phyloP scores from a whole-genome alignment of 2,888 invertebrate genomes.

The Allophyes oxyacanthae region DNA sequence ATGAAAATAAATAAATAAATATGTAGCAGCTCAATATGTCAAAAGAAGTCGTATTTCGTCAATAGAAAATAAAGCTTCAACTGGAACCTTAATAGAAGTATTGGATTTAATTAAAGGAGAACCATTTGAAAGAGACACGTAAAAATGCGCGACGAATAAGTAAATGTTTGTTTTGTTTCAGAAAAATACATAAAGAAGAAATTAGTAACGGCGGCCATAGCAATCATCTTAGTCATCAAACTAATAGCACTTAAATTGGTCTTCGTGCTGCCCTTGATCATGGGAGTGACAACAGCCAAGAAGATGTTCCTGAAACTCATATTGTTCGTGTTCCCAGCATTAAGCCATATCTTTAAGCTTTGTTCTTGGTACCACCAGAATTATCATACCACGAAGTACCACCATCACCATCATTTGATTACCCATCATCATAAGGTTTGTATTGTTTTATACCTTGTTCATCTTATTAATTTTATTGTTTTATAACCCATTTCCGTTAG shows the following conservation, averaged over 20 bases:
- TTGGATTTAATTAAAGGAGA: no score
- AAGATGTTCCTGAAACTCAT: slow-evolving; percentile 94
- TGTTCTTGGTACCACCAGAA: slow-evolving; percentile 95
- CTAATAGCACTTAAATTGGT: slow-evolving; percentile 94
- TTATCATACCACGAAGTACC: slow-evolving; percentile 92
- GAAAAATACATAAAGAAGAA: slow-evolving; percentile 94
- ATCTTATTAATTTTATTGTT: no score
- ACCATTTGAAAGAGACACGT: no score
- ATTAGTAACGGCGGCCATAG: slow-evolving; percentile 92
- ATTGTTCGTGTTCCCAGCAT: slow-evolving; percentile 94
- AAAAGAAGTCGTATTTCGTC: no score
- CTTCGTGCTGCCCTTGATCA: slow-evolving; percentile 93
- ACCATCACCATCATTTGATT: slow-evolving; percentile 95
- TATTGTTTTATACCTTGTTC: not conserved
- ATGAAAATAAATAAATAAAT: no score
- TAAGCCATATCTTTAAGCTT: slow-evolving; percentile 95
- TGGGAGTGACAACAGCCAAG: slow-evolving; percentile 95
- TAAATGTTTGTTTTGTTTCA: slow-evolving; percentile 67
- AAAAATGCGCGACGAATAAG: no score
- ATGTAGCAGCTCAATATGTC: no score
- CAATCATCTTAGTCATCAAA: slow-evolving; percentile 93
- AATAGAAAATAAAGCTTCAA: no score
- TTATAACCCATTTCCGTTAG: no score
- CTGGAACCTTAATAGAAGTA: no score
- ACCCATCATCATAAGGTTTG: slow-evolving; percentile 92